Evolutionary conservation across 2,797 vertebrate genomes (phyloP).

Genomic region (Netta rufina): DNA sequence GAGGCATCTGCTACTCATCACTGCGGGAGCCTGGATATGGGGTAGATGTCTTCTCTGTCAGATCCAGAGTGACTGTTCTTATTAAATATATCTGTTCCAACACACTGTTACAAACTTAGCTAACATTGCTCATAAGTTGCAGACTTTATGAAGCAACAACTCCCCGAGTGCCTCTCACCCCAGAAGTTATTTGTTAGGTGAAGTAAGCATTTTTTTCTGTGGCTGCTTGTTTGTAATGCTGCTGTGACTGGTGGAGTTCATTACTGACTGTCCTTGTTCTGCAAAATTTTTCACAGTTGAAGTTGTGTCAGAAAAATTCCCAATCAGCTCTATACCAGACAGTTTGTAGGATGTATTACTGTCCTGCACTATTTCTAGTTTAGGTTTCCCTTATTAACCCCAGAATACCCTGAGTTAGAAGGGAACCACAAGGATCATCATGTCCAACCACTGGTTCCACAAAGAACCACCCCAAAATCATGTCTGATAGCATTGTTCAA

Average conservation of each 20-base stretch:
- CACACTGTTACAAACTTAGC: neutral
- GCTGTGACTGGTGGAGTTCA: neutral
- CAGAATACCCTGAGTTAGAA: no score
- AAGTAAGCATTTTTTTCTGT: neutral
- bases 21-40: slow-evolving; percentile 1
- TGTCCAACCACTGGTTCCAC: no score
- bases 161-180: neutral
- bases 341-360: neutral
- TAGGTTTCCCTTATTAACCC: neutral
- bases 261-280: neutral
- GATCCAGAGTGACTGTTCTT: neutral
- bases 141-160: neutral
- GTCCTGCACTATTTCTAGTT: neutral
- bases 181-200: neutral
- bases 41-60: neutral
- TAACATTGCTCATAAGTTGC: neutral
- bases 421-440: no score
- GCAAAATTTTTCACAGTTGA: neutral
- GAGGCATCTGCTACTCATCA: neutral
- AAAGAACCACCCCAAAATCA: no score
- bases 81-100: slow-evolving; percentile 28
- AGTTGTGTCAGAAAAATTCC: neutral
- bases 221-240: neutral
- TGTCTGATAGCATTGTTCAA: no score
- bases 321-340: neutral